Base-by-base conservation (phyloP, 2,888 invertebrate genomes). In the Cyclophora punctaria region DNA sequence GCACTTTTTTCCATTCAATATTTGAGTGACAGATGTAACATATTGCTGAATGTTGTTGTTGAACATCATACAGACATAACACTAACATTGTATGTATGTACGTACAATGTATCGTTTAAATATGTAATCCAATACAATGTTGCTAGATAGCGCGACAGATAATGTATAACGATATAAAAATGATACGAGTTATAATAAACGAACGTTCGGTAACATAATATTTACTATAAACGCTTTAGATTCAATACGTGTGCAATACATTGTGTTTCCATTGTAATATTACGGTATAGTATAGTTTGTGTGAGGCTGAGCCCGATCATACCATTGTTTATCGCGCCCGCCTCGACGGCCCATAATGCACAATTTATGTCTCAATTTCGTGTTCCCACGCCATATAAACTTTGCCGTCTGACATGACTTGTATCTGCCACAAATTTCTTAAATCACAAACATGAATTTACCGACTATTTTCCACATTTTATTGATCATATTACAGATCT, bases 321-420 rank as follows among this genome's bases (percentile, higher is more conserved):
- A 51, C 52, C 52, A 58, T 58, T 56, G 55, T 56, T 55, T 51
- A 59, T 57, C 53, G 46, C 49, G 44, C 45, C 37, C 46, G 41
- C 44, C 54, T 53, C 46, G 50, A 49, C 45, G 48, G 7, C 37
- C 47, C 56, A 55, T 58, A 58, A 57, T 60, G 52, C 54, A 56
- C 54, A 53, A 59, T 58, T 64, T 61, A 68, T 69, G 62, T 63
- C 66, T 67, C 64, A 60, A 67, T 71, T 67, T 70, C 62, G 56
- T 63, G 60, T 60, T 61, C 56, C 55, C 58, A 59, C 62, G 48
- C 52, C 56, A 53, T 58, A 57, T 56, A 53, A 56, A 60, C 58
- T 63, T 37, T 59, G 60, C 56, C 60, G 45, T 55, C 46, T 47
- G 56, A 54, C 50, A 49, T 51, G 49, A 52, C 55, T 56, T 60